Percentiles rank a stretch among this genome's conserved stretches.
phyloP scores from a whole-genome alignment of 2,113 vertebrate genomes.

The Galemys pyrenaicus region DNA sequence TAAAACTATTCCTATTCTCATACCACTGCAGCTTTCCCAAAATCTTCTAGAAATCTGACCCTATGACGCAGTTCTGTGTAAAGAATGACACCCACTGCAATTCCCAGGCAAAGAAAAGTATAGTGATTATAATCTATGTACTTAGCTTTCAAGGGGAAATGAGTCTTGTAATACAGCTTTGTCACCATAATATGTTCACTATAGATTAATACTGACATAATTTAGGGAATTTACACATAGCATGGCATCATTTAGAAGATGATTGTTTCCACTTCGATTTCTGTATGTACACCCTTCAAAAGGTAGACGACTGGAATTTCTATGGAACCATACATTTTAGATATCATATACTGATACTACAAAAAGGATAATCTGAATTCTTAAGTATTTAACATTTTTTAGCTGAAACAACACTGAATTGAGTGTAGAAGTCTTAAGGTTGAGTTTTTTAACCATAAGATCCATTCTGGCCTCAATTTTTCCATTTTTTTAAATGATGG shows the following conservation, averaged over 20 bases:
- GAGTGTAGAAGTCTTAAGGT: background rate
- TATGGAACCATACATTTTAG: background rate
- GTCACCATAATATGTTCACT: background rate
- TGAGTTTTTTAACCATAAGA: background rate
- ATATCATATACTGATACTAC: background rate
- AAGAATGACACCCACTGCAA: background rate
- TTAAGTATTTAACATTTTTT: conserved; percentile 12
- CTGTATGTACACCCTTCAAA: background rate
- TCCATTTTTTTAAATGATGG: background rate
- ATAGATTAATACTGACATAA: background rate
- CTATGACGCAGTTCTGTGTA: background rate
- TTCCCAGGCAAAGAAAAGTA: background rate
- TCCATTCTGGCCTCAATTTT: background rate
- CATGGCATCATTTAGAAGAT: background rate
- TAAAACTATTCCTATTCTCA: conserved; percentile 36
- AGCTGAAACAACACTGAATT: background rate
- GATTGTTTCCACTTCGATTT: background rate
- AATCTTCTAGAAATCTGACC: conserved; percentile 18
- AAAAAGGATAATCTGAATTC: background rate
- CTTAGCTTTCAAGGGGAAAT: background rate
- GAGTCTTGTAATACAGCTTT: background rate
- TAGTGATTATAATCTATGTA: background rate
- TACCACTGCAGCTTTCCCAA: background rate
- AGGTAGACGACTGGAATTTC: background rate
- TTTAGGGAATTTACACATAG: background rate